Percentiles rank a stretch among this genome's conserved stretches.
Evolutionary conservation across 2,113 vertebrate genomes (phyloP).

Genomic region (Mastomys natalensis): DNA sequence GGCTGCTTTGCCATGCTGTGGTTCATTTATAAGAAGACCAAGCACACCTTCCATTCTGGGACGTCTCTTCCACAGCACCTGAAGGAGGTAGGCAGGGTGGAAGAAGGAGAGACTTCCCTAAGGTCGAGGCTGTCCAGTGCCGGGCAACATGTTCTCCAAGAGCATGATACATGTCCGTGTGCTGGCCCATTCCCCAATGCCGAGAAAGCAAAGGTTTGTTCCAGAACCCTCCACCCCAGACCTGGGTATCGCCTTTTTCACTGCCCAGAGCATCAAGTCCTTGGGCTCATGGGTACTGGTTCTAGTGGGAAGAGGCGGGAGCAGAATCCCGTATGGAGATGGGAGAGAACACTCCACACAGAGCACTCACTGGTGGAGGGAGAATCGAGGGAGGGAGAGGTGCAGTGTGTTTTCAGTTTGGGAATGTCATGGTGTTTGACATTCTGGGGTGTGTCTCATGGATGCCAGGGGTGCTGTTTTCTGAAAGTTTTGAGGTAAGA

Average conservation of each 20-base stretch:
- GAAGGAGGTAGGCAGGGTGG: slow-evolving; percentile 86
- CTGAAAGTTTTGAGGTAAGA: neutral
- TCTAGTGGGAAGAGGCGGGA: neutral
- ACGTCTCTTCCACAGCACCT: slow-evolving; percentile 87
- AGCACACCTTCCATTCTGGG: slow-evolving; percentile 74
- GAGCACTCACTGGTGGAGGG: accelerated
- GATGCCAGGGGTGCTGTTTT: neutral
- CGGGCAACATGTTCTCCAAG: accelerated
- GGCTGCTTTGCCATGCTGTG: slow-evolving; percentile 72
- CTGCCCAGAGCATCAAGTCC: neutral
- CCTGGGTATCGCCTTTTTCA: neutral
- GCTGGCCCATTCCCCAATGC: neutral
- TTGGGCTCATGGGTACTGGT: neutral
- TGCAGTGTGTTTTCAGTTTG: neutral
- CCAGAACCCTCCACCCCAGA: neutral
- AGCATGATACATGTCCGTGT: accelerated
- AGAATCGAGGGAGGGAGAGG: neutral
- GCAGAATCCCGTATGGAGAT: neutral
- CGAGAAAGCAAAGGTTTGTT: neutral
- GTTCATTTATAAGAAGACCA: slow-evolving; percentile 78
- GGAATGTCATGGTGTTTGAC: neutral
- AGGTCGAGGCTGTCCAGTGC: neutral
- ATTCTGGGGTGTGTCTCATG: neutral
- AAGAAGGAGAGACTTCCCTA: no score
- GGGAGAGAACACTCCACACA: neutral